Base-by-base conservation (phyloP, 2,113 vertebrate genomes). In the Chaetops frenatus region DNA sequence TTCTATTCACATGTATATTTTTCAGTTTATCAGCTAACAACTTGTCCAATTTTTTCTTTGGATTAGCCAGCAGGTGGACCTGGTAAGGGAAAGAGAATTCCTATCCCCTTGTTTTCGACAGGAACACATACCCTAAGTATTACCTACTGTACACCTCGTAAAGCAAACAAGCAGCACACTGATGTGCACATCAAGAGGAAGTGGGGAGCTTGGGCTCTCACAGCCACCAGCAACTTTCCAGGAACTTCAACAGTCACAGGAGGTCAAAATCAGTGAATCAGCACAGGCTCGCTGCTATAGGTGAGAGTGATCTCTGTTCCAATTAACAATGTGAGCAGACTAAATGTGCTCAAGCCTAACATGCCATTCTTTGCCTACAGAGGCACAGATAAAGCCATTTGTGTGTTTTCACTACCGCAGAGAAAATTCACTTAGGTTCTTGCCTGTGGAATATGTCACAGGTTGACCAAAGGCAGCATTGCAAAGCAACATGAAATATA, bases 171-270 rank as follows among this genome's bases (percentile, higher is more conserved):
- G 62, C 64, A 85, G 61, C 72, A 87, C 58, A 13, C 17, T 1
- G 3, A 48, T 23, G 36, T 8, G 36, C 44, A 44, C 38, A 9
- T 11, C 5, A 58, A 74, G 66, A 90, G 58, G 65, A 95, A 89
- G 66, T 5, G 3, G 12, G 48, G 78, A 87, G 35, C n/a, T 20
- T 23, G 38, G 10, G 61, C 73, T 85, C 65, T 61, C 70, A 29
- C 18, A 86, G 58, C 66, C 54, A 85, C 22, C 24, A 3, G 35
- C 20, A 69, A 57, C 89, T 92, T 92, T 81, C 81, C 96, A 95
- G 90, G 89, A 95, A 89, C 73, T 74, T 81, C 56, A 70, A 28
- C 61, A 89, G 35, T 31, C 84, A 65, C 64, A 94, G 40, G 36
- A 92, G 25, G 54, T 69, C 70, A 89, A 64, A 76, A 42, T 4